These are phyloP conservation scores for Sycophila texana DNA, from an alignment of 2,888 invertebrate genomes.

Conservation along the genomic window DNA sequence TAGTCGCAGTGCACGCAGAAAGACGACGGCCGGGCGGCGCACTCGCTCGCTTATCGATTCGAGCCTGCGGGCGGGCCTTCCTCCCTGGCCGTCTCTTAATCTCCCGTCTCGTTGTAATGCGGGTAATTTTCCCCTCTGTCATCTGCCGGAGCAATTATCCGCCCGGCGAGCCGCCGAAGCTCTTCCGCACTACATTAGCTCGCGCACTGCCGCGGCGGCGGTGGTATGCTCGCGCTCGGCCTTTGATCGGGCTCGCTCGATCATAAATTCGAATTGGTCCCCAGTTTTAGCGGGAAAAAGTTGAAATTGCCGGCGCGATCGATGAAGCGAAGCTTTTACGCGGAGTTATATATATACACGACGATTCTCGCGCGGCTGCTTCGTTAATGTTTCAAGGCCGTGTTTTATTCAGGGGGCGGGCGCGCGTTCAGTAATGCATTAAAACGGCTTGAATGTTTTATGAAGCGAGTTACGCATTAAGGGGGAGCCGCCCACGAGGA, in stretches of 20 bases:
- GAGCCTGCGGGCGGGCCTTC: not conserved
- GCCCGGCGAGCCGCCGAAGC: not conserved
- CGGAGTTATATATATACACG: constrained; percentile 6
- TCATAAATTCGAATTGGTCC: too few relatives aligned
- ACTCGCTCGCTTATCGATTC: constrained; percentile 37
- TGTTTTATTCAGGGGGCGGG: not conserved
- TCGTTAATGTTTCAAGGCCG: constrained; percentile 13
- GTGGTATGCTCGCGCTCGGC: too few relatives aligned
- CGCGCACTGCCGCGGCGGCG: too few relatives aligned
- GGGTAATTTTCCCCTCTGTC: constrained; percentile 61
- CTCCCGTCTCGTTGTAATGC: constrained; percentile 52
- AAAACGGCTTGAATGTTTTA: too few relatives aligned
- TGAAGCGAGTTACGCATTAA: too few relatives aligned
- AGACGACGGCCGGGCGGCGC: too few relatives aligned
- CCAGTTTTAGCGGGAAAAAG: too few relatives aligned
- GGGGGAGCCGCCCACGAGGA: too few relatives aligned
- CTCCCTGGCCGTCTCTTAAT: constrained; percentile 40
- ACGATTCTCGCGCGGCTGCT: not conserved
- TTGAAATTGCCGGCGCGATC: not conserved
- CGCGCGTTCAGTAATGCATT: too few relatives aligned
- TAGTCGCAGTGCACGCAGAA: too few relatives aligned
- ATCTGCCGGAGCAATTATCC: constrained; percentile 61
- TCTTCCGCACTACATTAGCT: too few relatives aligned
- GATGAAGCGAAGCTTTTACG: not conserved
- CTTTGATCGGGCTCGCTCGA: too few relatives aligned